Conservation (phyloP, 2,797 vertebrate genomes). For the Eurystomus glaucurus region DNA sequence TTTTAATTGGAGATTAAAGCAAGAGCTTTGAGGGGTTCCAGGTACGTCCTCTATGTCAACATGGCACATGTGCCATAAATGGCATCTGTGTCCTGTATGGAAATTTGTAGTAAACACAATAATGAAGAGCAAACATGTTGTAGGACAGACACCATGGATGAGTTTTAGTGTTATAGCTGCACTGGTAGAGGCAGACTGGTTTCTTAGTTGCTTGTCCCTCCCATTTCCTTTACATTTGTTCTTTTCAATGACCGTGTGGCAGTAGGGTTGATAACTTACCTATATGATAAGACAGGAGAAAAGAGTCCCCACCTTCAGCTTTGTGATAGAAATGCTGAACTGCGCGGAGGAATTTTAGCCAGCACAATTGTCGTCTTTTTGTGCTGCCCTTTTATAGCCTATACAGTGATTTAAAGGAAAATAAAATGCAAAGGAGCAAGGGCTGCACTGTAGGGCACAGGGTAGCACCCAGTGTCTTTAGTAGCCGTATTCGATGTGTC, state of each 20-base stretch:
- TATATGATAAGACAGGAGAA: not conserved
- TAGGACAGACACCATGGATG: not conserved
- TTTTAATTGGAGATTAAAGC: not conserved
- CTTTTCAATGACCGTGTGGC: not conserved
- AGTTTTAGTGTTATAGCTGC: not conserved
- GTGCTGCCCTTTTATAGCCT: not conserved
- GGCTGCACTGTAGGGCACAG: fast-evolving
- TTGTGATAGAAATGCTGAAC: not conserved
- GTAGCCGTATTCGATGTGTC: fast-evolving
- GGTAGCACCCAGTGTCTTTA: not conserved
- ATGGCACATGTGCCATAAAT: not conserved
- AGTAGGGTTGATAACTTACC: not conserved
- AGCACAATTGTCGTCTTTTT: not conserved
- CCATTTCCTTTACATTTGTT: not conserved
- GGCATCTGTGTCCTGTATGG: not conserved
- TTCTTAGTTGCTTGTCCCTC: not conserved
- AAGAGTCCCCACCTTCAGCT: not conserved
- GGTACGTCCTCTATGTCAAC: not conserved
- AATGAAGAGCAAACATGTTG: not conserved
- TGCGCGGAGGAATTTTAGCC: not conserved
- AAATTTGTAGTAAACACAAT: not conserved
- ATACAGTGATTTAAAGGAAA: not conserved
- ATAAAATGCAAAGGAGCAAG: not conserved
- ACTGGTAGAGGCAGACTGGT: not conserved
- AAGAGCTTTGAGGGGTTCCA: not conserved